Evolutionary conservation across 2,888 invertebrate species (phyloP).

Genomic region (Eupithecia subfuscata): DNA sequence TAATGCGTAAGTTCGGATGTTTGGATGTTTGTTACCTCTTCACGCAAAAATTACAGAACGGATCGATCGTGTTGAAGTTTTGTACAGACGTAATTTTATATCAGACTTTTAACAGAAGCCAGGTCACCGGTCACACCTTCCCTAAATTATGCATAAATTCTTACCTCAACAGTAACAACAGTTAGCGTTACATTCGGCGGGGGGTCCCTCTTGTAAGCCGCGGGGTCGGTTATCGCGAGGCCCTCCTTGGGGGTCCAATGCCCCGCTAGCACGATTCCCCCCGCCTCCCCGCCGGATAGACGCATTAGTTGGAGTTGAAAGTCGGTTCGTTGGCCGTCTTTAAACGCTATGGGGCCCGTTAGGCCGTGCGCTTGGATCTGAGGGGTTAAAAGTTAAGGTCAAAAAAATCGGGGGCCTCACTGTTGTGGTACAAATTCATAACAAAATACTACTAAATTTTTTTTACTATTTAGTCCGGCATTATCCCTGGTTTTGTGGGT

Average conservation of each 20-base stretch:
- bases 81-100: too few relatives aligned
- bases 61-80: too few relatives aligned
- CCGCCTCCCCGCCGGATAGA: slow-evolving; percentile 88
- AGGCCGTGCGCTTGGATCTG: slow-evolving; percentile 93
- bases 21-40: too few relatives aligned
- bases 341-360: slow-evolving; percentile 94
- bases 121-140: background rate
- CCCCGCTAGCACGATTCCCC: slow-evolving; percentile 89
- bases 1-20: too few relatives aligned
- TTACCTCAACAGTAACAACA: slow-evolving; percentile 95
- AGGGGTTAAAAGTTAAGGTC: background rate
- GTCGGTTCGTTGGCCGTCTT: slow-evolving; percentile 91
- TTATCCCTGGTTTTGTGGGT: too few relatives aligned
- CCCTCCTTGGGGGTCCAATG: slow-evolving; percentile 91
- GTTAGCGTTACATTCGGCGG: slow-evolving; percentile 93
- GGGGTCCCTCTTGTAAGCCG: slow-evolving; percentile 92
- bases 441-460: too few relatives aligned
- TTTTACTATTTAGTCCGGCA: too few relatives aligned
- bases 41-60: too few relatives aligned
- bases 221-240: slow-evolving; percentile 92
- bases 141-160: background rate
- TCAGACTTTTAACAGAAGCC: too few relatives aligned
- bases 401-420: background rate
- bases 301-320: slow-evolving; percentile 94
- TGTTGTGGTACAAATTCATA: too few relatives aligned